Conservation (phyloP, 2,888 invertebrate genomes). For the Alentia gelatinosa region DNA sequence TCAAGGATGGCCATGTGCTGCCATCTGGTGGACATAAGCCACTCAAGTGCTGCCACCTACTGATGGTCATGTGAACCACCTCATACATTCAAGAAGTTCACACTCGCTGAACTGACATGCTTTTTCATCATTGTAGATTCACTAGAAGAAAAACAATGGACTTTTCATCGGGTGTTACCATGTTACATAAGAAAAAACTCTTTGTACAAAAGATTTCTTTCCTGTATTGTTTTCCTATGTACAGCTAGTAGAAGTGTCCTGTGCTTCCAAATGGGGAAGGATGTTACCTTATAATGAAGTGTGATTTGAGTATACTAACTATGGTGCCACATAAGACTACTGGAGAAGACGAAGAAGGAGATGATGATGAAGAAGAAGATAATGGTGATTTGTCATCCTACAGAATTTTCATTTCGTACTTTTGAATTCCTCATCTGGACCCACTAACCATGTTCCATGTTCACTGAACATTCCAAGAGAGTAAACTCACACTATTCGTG, state of each 20-base stretch:
- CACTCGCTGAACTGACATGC: conserved; percentile 32
- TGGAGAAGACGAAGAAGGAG: neutral
- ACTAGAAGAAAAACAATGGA: conserved; percentile 41
- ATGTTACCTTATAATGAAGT: conserved; percentile 38
- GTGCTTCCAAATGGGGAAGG: conserved; percentile 46
- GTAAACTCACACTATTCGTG: neutral
- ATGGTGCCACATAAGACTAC: conserved; percentile 9
- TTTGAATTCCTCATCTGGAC: neutral
- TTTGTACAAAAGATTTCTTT: conserved; percentile 54
- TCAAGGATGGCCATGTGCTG: conserved; percentile 31
- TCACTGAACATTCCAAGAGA: conserved; percentile 15
- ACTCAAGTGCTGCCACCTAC: neutral
- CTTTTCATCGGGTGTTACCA: conserved; percentile 50
- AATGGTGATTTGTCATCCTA: neutral
- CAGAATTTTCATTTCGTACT: neutral
- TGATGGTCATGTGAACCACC: conserved; percentile 34
- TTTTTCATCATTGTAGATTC: conserved; percentile 52
- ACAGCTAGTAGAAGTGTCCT: conserved; percentile 33
- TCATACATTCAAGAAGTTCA: conserved; percentile 30
- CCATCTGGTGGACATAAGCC: neutral
- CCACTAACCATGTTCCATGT: neutral
- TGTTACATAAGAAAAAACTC: conserved; percentile 32
- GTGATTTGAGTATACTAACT: neutral
- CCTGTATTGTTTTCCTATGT: conserved; percentile 45
- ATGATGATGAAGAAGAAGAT: neutral